Evolutionary conservation across 2,888 invertebrate species (phyloP), one percentile per base, ranked within the genome.

Genomic region (Stegana nigrithorax): DNA sequence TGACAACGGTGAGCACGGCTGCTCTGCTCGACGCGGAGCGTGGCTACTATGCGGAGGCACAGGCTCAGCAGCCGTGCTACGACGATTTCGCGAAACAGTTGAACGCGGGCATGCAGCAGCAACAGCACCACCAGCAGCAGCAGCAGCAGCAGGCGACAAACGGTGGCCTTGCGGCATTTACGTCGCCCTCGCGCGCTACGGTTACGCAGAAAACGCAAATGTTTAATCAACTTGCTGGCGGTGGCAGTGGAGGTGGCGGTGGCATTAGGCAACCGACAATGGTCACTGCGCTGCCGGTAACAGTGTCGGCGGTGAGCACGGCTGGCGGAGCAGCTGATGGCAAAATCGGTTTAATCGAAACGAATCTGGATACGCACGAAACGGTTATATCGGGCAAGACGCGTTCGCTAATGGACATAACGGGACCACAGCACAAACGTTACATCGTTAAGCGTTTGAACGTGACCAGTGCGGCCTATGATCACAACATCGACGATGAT

Each of bases 291-390:
- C 70, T 74, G 21, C 71, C 72, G 64, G 71, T 72, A 26, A 63
- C 61, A 5, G 69, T 73, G 3, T 62, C 67, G 1, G 70, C 72
- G 1, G 65, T 68, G 25, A 10, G 23, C 27, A 59, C 32, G 32
- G 14, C 62, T 8, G 62, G 66, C 5, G 68, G 66, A 42, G 64
- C 65, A 19, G 68, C 68, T 60, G 68, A 69, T 32, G 60, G 67
- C 36, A 84, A 84, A 79, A 89, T 91, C 87, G 93, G 94, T 86
- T 89, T 94, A 88, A 92, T 95, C 87, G 95, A 95, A 89, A 95
- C 95, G 79, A 94, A 95, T 88, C 90, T 94, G 87, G 94, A 95
- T 87, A 91, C 92, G 85, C 90, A 88, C 86, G 90, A 89, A 87
- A 90, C 89, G 68, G 87, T 89, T 69, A 88, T 88, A 75, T 87